Percentiles rank a stretch among this genome's conserved stretches.
Evolutionary conservation across 2,113 vertebrate species (phyloP).

Genomic region (Sebastes fasciatus): DNA sequence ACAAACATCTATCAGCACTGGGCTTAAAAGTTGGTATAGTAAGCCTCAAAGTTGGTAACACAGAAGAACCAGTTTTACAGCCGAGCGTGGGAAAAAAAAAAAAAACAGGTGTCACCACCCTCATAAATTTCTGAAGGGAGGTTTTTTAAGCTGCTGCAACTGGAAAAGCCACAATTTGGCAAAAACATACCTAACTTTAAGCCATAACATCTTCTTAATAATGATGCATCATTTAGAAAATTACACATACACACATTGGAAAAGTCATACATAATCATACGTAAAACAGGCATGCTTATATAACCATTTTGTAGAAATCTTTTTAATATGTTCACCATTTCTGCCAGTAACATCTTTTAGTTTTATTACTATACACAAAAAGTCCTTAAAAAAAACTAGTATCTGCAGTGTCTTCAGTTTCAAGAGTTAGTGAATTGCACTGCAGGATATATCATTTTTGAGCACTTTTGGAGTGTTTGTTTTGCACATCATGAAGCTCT

Average conservation of each 20-base stretch:
- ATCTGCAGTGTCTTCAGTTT: not conserved
- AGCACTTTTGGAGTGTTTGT: not conserved
- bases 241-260: not conserved
- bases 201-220: not conserved
- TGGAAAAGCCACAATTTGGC: not conserved
- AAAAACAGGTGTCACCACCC: not conserved
- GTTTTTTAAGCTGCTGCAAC: not conserved
- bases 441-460: not conserved
- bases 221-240: not conserved
- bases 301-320: not conserved
- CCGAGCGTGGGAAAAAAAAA: no score
- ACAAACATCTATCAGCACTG: not conserved
- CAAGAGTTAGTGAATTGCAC: not conserved
- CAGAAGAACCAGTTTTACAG: not conserved
- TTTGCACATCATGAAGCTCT: not conserved
- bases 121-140: not conserved
- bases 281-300: not conserved
- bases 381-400: not conserved
- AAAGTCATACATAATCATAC: no score
- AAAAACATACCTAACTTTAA: not conserved
- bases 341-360: not conserved
- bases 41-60: not conserved
- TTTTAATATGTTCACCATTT: not conserved
- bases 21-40: not conserved
- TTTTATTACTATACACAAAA: no score